Base-by-base conservation (phyloP, 2,113 vertebrate species). In the Toxostoma redivivum region DNA sequence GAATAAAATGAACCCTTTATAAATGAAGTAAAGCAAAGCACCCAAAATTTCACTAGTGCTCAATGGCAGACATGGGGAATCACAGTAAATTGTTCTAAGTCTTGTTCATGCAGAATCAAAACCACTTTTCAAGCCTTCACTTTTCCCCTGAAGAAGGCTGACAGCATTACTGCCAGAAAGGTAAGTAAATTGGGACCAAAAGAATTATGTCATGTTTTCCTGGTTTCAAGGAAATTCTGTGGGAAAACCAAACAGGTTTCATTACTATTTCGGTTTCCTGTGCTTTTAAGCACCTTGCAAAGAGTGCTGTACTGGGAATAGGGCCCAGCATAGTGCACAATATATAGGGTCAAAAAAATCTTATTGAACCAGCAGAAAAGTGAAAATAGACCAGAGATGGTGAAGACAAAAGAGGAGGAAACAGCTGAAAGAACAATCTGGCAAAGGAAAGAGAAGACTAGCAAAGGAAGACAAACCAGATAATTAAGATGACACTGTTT, bases 251-350 rank as follows among this genome's bases (percentile, higher is more conserved):
- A 91, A 67, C 0, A 6, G 16, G 17, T 81, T 81, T 80, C 9
- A 12, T 25, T 54, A 42, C 19, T 30, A 19, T 70, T 86, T 74
- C 40, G 7, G 5, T 71, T 62, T 67, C 48, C n/a, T 25, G 20
- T 48, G 74, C 31, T 86, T 88, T 78, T 33, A 86, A 81, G 53
- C 33, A 61, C 37, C 20, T 66, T 24, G 42, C 16, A 19, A 70
- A 17, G 8, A 30, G 20, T 12, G 5, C 18, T 22, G 67, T 12
- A 20, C 12, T 25, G 23, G 30, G 37, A 83, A 72, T 25, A 76
- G 1, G 1, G 47, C 8, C 37, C 38, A 83, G 40, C n/a, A 28
- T 1, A 8, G n/a, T 51, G 15, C 1, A 1, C 50, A 38, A 38
- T 0, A 2, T 14, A 58, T 0, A 50, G 24, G 20, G 27, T 42